These are phyloP conservation scores for Cyclura pinguis DNA, from an alignment of 2,797 vertebrate species.

Conservation along the genomic window DNA sequence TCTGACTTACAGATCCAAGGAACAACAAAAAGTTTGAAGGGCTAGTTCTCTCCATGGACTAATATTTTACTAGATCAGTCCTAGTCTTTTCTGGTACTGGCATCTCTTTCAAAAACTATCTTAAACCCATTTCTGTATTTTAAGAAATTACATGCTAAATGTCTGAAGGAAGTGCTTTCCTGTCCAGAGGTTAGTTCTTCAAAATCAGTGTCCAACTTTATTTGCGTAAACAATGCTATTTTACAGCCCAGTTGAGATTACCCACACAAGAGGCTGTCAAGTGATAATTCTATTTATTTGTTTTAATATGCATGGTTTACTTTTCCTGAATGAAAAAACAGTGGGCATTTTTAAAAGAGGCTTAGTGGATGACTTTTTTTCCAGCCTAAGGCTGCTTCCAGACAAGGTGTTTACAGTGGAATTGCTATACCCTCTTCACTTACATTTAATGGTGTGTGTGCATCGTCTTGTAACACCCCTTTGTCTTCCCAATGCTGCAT, in stretches of 20 bases:
- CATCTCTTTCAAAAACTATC: constrained; percentile 12
- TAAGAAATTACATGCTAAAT: constrained; percentile 6
- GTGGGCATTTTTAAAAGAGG: neutral
- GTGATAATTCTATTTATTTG: neutral
- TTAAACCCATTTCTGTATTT: neutral
- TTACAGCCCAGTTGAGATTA: neutral
- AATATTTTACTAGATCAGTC: neutral
- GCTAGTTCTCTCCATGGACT: neutral
- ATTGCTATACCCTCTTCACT: neutral
- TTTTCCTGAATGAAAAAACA: constrained; percentile 8
- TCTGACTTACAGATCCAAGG: neutral
- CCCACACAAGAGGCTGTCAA: neutral
- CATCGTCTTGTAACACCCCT: neutral
- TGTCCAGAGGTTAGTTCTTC: neutral
- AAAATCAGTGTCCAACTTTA: neutral
- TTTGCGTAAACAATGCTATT: neutral
- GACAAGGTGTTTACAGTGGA: constrained; percentile 25
- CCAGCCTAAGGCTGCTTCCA: constrained; percentile 30
- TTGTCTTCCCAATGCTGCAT: neutral
- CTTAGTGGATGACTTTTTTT: constrained; percentile 22
- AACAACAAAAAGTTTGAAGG: neutral
- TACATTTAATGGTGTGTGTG: neutral
- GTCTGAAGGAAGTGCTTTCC: neutral
- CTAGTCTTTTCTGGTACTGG: neutral
- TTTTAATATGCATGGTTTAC: neutral